phyloP scores from a whole-genome alignment of 2,113 vertebrate species.

The Melozone crissalis region DNA sequence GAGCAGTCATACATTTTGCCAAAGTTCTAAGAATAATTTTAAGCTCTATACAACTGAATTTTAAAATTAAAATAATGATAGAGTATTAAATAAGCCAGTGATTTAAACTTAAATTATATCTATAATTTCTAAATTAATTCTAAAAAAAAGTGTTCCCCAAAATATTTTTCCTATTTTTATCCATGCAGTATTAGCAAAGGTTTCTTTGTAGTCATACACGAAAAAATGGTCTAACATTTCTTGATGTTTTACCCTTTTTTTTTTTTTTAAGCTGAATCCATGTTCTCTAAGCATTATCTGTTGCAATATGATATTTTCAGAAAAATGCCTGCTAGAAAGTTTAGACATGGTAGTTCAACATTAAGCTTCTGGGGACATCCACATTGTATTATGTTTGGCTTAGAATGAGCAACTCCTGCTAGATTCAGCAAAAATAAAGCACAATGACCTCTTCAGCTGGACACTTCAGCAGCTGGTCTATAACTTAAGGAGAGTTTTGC shows the following conservation, averaged over 20 bases:
- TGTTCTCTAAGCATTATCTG: not conserved
- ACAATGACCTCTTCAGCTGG: conserved; percentile 86
- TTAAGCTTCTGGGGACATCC: conserved; percentile 76
- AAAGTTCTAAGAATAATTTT: not conserved
- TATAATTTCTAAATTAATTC: too few relatives aligned
- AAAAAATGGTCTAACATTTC: not conserved
- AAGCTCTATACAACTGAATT: not conserved
- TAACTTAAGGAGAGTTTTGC: conserved; percentile 85
- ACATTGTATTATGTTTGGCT: conserved; percentile 83
- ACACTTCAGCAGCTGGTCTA: conserved; percentile 86
- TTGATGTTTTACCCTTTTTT: not conserved
- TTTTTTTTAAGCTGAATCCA: not conserved
- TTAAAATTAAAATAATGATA: not conserved
- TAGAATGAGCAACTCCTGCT: conserved; percentile 69
- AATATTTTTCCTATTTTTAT: not conserved
- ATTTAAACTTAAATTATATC: not conserved
- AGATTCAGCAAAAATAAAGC: conserved; percentile 74
- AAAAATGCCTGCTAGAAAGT: conserved; percentile 78
- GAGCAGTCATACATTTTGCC: not conserved
- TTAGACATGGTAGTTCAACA: conserved; percentile 74
- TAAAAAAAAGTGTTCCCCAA: accelerated
- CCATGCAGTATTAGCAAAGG: not conserved
- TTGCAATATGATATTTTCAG: not conserved
- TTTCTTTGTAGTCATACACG: not conserved
- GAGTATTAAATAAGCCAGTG: not conserved